Base-by-base conservation (phyloP, 1,140 invertebrate genomes). In the Schlechtendalia chinensis region DNA sequence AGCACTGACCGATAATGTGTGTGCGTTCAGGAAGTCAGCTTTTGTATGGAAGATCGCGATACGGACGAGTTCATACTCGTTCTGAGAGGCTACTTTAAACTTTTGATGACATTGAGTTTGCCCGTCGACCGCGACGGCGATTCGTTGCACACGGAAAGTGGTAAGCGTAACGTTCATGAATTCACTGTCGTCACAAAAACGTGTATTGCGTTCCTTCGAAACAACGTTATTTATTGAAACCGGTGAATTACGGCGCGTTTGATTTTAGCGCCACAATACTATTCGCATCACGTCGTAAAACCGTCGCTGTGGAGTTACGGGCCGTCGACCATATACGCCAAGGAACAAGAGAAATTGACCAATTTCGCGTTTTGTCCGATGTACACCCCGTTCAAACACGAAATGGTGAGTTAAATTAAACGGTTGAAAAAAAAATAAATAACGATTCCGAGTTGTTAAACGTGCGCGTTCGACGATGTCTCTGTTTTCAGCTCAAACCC, bases 21-120 rank as follows among this genome's bases (percentile, higher is more conserved):
- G 24, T n/a, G 45, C 3, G 47, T 83, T 90, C 87, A 92, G 84
- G 89, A 90, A 47, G 86, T 93, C 10, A 88, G 89, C 72, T 88
- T 94, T 81, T 89, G 89, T n/a, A 90, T 96, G 87, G 92, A 96
- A 84, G 93, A 94, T 83, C 88, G 91, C 24, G 94, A 96, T 86
- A 92, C 93, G 0, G 90, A 91, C 81, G 94, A 96, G 85, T 91
- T 96, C 85, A 91, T 93, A 24, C 86, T 94, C 19, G 90, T 95
- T 54, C 88, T 95, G 10, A 89, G 91, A 82, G 94, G 94, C 85
- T 94, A 94, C 85, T 92, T 90, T 84, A 88, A 88, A 47, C 86
- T 94, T 50, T 87, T 91, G 3, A 91, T 90, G 63, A 88, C 89
- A 0, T 87, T 88, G 83, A 86, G 88, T 56, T 83, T 93, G 10